phyloP scores from a whole-genome alignment of 2,888 invertebrate species.

The Desoria tigrina region DNA sequence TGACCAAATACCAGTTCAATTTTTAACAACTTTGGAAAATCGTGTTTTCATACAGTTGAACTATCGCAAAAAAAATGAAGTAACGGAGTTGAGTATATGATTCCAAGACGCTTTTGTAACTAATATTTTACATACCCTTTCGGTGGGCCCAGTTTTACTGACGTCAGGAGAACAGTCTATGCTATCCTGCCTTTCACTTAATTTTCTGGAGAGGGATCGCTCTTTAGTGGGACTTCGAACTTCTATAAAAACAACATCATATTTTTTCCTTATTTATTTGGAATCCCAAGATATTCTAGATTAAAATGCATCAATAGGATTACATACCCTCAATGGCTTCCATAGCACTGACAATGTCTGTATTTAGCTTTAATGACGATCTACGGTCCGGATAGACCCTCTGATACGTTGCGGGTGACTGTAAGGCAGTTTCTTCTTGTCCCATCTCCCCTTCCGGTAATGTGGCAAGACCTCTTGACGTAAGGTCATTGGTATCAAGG shows the following conservation, averaged over 20 bases:
- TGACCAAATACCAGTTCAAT: too few relatives aligned
- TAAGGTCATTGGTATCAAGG: conserved; percentile 63
- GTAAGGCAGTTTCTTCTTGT: conserved; percentile 39
- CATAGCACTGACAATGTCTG: conserved; percentile 79
- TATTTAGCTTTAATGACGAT: conserved; percentile 73
- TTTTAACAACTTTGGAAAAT: too few relatives aligned
- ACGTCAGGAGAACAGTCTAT: neutral
- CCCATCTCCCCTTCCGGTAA: conserved; percentile 71
- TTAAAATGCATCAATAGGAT: conserved; percentile 4
- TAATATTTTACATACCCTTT: too few relatives aligned
- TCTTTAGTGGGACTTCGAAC: conserved; percentile 70
- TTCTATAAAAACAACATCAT: too few relatives aligned
- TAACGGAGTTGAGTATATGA: too few relatives aligned
- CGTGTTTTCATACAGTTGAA: too few relatives aligned
- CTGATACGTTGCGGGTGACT: conserved; percentile 59
- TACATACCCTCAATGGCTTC: conserved; percentile 86
- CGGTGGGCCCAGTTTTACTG: neutral
- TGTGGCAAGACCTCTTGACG: conserved; percentile 71
- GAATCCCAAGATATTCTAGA: conserved; percentile 1
- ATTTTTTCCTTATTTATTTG: too few relatives aligned
- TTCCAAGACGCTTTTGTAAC: too few relatives aligned
- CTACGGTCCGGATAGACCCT: conserved; percentile 77
- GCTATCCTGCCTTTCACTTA: conserved; percentile 21
- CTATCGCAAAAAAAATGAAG: too few relatives aligned
- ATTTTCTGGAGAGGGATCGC: conserved; percentile 32